These are phyloP conservation scores for Scleropages formosus DNA, from an alignment of 2,797 vertebrate genomes.

Conservation along the genomic window DNA sequence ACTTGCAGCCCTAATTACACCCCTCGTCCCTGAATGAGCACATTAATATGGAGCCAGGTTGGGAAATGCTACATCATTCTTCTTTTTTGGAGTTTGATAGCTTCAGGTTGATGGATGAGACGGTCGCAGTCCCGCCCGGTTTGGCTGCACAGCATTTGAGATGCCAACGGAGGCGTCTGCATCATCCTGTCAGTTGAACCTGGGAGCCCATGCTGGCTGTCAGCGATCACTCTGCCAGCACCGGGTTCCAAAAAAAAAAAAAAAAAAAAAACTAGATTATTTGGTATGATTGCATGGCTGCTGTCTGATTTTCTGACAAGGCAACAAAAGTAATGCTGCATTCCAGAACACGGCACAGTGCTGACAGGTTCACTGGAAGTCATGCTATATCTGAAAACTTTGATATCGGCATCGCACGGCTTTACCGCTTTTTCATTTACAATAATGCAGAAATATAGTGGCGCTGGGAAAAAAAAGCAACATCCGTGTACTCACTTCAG, in stretches of 20 bases:
- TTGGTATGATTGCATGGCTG: neutral
- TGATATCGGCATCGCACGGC: neutral
- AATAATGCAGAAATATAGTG: neutral
- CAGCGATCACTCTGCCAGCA: neutral
- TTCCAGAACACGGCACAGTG: no score
- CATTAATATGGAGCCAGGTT: slow-evolving; percentile 8
- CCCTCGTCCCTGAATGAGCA: neutral
- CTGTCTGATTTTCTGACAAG: neutral
- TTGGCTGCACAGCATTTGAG: neutral
- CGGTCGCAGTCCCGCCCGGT: neutral
- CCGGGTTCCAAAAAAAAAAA: neutral
- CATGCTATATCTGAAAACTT: neutral
- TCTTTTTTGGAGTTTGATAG: neutral
- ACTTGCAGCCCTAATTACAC: slow-evolving; percentile 6
- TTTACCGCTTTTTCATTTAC: neutral
- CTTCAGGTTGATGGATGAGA: slow-evolving; percentile 17
- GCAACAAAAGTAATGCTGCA: neutral
- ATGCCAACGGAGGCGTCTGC: neutral
- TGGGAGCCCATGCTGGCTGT: neutral
- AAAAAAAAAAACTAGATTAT: neutral
- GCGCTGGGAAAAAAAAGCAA: neutral
- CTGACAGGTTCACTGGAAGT: slow-evolving; percentile 3
- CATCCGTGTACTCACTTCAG: neutral
- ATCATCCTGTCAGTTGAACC: neutral
- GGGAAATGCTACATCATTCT: neutral